Percentiles rank a stretch among this genome's conserved stretches.
Conservation (phyloP, 2,888 invertebrate genomes). For the Chalcosyrphus nemorum region DNA sequence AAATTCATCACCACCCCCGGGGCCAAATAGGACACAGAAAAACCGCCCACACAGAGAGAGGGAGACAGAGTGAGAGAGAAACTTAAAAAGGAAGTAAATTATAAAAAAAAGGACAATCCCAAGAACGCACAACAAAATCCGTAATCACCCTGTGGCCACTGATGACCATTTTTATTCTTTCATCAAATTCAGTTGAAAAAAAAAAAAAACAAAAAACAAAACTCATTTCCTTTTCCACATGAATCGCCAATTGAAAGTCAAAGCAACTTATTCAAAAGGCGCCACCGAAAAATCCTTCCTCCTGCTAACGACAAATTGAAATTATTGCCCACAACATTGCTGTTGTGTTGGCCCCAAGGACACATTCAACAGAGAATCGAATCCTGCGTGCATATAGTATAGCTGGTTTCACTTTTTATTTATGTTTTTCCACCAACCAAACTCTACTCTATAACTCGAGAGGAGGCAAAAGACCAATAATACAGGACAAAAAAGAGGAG, state of each 20-base stretch:
- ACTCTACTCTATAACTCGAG: conserved; percentile 18
- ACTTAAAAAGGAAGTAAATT: conserved; percentile 46
- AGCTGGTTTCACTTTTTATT: conserved; percentile 65
- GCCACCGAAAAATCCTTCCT: conserved; percentile 2
- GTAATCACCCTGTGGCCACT: conserved; percentile 25
- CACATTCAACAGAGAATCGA: conserved; percentile 70
- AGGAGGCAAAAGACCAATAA: not conserved
- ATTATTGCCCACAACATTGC: conserved; percentile 52
- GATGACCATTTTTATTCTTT: conserved; percentile 25
- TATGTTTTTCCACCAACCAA: conserved; percentile 25
- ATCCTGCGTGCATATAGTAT: conserved; percentile 59
- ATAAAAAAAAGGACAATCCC: conserved; percentile 44
- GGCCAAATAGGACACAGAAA: not conserved
- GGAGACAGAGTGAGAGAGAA: too few species aligned
- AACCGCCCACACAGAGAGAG: not conserved
- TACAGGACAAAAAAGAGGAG: too few species aligned
- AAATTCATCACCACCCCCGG: conserved; percentile 30
- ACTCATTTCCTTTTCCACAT: conserved; percentile 9
- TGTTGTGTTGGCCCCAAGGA: conserved; percentile 39
- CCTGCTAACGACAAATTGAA: conserved; percentile 65
- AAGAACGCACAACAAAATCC: conserved; percentile 5
- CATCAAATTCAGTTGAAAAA: not conserved
- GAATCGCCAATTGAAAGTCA: conserved; percentile 50
- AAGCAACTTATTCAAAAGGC: conserved; percentile 53
- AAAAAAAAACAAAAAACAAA: not conserved